Evolutionary conservation across 2,113 vertebrate species (phyloP).

Genomic region (Platanista minor): DNA sequence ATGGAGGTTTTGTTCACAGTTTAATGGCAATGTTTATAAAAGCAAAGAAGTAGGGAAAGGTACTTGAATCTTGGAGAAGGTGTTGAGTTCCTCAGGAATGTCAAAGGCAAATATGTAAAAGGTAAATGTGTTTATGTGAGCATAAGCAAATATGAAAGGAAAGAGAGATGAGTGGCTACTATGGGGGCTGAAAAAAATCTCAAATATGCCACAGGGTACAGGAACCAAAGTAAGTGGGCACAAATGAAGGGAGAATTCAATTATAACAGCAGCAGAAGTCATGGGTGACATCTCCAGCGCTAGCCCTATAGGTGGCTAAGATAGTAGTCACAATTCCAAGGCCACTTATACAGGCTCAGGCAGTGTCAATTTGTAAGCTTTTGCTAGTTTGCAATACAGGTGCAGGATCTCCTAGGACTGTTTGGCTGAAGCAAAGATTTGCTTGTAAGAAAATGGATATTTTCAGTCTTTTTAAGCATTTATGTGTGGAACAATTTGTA

Average conservation of each 20-base stretch:
- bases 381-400: neutral
- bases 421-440: neutral
- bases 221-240: neutral
- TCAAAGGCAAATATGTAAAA: neutral
- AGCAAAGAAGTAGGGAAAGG: neutral
- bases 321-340: neutral
- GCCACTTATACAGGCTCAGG: neutral
- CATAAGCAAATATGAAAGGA: neutral
- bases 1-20: neutral
- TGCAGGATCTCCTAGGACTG: neutral
- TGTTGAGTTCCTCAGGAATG: neutral
- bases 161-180: neutral
- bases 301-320: neutral
- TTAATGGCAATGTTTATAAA: neutral
- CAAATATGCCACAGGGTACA: neutral
- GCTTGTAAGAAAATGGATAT: neutral
- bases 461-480: neutral
- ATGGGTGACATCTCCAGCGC: rapidly evolving
- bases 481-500: constrained; percentile 3
- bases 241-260: neutral
- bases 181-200: neutral
- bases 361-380: neutral
- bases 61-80: neutral
- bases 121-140: neutral
- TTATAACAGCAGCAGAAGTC: neutral